Base-by-base conservation (phyloP, 2,113 vertebrate genomes). In the Morone saxatilis region DNA sequence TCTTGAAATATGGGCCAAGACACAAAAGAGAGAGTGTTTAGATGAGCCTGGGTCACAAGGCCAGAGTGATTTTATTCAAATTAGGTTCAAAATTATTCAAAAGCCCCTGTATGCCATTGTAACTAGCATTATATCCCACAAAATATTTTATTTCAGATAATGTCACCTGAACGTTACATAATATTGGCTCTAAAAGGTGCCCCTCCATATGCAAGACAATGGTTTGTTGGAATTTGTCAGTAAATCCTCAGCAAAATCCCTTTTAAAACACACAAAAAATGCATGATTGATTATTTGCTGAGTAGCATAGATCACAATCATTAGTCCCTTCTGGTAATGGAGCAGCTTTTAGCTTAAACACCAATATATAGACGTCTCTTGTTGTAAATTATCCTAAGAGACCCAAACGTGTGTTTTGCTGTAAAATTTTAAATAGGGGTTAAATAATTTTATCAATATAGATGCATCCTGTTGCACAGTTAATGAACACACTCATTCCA, bases 251-350 rank as follows among this genome's bases (percentile, higher is more conserved):
- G 51, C 45, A 87, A 67, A 80, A 59, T 69, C 63, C 45, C 10
- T 13, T 16, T 90, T 82, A 73, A 76, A 81, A 88, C 69, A 43
- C 78, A 63, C 63, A 59, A 74, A 89, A 80, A 53, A 69, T 83
- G 65, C 73, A 82, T 91, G 87, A 91, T 88, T 91, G 87, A 91
- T 89, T 84, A 80, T 86, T 88, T 85, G 90, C 87, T 83, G 89
- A 89, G 73, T 62, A 48, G 40, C 87, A 73, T 86, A 84, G 78
- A 85, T 89, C 88, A 90, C 61, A 56, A 87, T 88, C 86, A 86
- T 91, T 82, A 80, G 77, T 72, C 78, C 62, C 67, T 38, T 66
- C 71, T 84, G 50, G 31, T 89, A 86, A 91, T 78, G 72, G 77
- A 86, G 72, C 47, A 66, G 86, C 77, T 88, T 85, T 90, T 91